Percentiles rank a stretch among this genome's conserved stretches.
Evolutionary conservation across 2,797 vertebrate genomes (phyloP).

Genomic region (Synanceia verrucosa): DNA sequence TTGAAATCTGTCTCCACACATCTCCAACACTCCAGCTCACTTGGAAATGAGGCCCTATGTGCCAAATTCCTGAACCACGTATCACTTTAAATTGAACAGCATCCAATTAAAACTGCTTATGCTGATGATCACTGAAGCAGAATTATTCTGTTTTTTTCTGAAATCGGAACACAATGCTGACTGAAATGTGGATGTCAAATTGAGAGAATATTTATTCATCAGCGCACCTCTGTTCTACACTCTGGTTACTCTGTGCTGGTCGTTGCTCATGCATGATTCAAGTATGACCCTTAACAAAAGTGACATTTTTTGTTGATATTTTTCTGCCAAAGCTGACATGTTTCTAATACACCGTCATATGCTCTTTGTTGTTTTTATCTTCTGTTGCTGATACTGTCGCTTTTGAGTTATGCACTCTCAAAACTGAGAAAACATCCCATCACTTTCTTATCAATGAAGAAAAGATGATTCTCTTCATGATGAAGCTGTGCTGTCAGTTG

Average conservation of each 20-base stretch:
- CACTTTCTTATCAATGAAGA: neutral
- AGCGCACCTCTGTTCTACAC: neutral
- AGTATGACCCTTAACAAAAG: neutral
- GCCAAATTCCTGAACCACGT: too few species aligned
- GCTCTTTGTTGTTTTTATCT: neutral
- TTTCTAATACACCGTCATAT: neutral
- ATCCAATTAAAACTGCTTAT: too few species aligned
- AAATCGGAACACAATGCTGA: too few species aligned
- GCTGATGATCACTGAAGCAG: too few species aligned
- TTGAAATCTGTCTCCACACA: too few species aligned
- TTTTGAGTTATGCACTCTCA: conserved; percentile 43
- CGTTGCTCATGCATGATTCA: neutral
- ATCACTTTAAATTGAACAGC: too few species aligned
- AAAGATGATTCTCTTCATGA: neutral
- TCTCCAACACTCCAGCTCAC: too few species aligned
- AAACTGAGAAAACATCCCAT: neutral
- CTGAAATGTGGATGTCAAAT: too few species aligned
- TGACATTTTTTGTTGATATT: neutral
- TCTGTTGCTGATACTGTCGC: neutral
- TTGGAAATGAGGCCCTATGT: too few species aligned
- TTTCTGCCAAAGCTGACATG: neutral
- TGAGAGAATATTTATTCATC: too few species aligned
- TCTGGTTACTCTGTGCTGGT: neutral
- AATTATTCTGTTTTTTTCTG: too few species aligned
- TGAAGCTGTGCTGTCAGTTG: neutral